These are phyloP conservation scores for Cantharis rufa DNA, from an alignment of 2,888 invertebrate genomes.

Conservation along the genomic window DNA sequence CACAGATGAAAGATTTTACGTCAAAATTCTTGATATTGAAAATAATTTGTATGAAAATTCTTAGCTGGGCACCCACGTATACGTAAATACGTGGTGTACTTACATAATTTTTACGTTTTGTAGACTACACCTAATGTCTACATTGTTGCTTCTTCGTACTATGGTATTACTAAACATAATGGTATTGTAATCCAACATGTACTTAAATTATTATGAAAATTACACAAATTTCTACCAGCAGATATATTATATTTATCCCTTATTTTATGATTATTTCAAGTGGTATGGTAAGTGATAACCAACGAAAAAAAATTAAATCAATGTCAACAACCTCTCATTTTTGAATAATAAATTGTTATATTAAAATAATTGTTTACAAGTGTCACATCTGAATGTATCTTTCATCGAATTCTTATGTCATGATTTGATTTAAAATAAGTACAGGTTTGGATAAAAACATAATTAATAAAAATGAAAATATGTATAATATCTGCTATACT, in stretches of 20 bases:
- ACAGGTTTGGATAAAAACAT: neutral
- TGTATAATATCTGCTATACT: neutral
- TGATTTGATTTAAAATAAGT: neutral
- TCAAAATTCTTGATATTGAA: neutral
- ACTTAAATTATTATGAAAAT: neutral
- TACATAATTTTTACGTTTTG: no score
- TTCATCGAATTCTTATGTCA: neutral
- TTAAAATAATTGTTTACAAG: neutral
- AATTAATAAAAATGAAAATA: neutral
- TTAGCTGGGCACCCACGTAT: neutral
- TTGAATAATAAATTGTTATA: neutral
- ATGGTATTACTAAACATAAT: neutral
- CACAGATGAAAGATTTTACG: neutral
- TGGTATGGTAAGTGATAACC: neutral
- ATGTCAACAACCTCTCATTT: neutral
- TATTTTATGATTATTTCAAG: neutral
- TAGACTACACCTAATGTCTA: neutral
- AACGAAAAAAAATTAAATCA: neutral
- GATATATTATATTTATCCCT: neutral
- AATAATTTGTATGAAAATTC: neutral
- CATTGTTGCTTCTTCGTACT: neutral
- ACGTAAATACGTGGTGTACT: neutral
- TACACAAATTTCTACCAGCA: neutral
- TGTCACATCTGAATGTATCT: neutral
- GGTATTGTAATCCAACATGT: neutral